Base-by-base conservation (phyloP, 1,140 invertebrate species). In the Hylyphantes graminicola region DNA sequence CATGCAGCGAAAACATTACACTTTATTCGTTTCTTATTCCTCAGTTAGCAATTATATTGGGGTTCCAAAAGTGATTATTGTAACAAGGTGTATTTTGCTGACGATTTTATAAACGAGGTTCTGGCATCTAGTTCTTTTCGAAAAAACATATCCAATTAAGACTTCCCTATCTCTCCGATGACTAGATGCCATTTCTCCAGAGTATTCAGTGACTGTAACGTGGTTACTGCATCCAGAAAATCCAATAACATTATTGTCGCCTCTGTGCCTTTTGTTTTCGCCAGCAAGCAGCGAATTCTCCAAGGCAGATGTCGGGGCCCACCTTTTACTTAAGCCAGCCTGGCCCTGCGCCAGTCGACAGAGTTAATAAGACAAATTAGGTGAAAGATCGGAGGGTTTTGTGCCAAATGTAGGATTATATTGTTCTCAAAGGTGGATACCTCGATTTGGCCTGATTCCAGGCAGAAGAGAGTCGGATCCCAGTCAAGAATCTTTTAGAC, bases 361-460 rank as follows among this genome's bases (percentile, higher is more conserved):
- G 78, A 81, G 67, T 81, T 81, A 81, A 81, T 81, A 81, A 81
- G 78, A 81, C 64, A 81, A 81, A 81, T 81, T 81, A 81, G 78
- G 78, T 72, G 78, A 81, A 81, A 81, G 78, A 81, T 72, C 68
- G 65, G 63, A 57, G 64, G 68, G 61, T 81, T 35, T 35, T 35
- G 35, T 63, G 68, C 54, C 21, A 70, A 80, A 80, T 67, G 67
- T 81, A 72, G 78, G 54, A 68, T 81, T 68, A 73, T 81, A 67
- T 81, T 81, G 78, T 73, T 81, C 67, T 81, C 54, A 51, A 72
- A 80, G 48, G 68, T 61, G 72, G 67, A 63, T 81, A 35, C 59
- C 35, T 21, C 21, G 15, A 80, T 68, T 63, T 81, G 78, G 78
- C 67, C 70, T 81, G 67, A 35, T 61, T 68, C 78, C 78, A 81